Evolutionary conservation across 2,113 vertebrate genomes (phyloP), one percentile per base, ranked within the genome.

Genomic region (Dicrurus megarhynchus): DNA sequence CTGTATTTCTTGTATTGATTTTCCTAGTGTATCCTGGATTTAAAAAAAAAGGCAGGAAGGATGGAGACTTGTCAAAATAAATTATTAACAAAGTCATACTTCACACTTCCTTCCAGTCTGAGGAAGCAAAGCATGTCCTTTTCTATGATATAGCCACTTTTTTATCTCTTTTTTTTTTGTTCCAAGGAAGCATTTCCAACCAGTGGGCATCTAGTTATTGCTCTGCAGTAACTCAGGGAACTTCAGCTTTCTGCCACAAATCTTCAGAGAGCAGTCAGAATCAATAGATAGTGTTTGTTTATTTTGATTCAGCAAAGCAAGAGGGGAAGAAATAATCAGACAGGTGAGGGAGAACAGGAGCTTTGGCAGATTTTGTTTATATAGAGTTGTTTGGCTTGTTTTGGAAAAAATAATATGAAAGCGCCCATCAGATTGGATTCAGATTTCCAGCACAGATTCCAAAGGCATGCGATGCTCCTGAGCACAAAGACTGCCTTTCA

Each of bases 281-380:
- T 95, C 91, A 39, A 76, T 91, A 87, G 94, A 23, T 16, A 33
- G 16, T 55, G 53, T 61, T 92, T 86, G 71, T 93, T 95, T 95
- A 28, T 96, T 94, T 94, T 91, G 87, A 71, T 85, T 24, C 32
- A 82, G 88, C 55, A 53, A 73, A 91, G 74, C 17, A 17, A 61
- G 42, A 49, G 47, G 37, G 60, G 17, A 63, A 42, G 64, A 65
- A 95, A 55, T 83, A 61, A 67, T 60, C 30, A 37, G 89, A 64
- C 73, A 95, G 96, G 91, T 89, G 69, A 89, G 84, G 77, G 67
- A 42, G 53, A 91, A 89, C 49, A 81, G 26, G 61, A 80, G 73
- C 76, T 81, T 63, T 21, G 17, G 56, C 37, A 59, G 68, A 26
- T 82, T 53, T 69, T 87, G 84, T 91, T 92, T 74, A 32, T 63